Percentiles rank a stretch among this genome's conserved stretches.
Conservation (phyloP, 2,113 vertebrate species). For the Engraulis encrasicolus region DNA sequence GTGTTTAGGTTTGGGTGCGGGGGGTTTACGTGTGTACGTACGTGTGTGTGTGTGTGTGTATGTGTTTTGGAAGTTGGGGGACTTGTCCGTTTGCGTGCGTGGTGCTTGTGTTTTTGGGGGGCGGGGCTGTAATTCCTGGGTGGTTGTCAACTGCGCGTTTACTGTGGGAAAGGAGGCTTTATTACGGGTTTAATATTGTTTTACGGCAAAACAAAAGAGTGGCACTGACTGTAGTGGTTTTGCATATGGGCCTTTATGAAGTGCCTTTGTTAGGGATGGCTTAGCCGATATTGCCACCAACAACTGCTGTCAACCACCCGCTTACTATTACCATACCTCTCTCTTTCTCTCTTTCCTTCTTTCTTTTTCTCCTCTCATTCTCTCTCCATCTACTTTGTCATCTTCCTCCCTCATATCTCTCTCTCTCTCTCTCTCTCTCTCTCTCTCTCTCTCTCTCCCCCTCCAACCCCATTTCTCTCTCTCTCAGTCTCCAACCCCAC, state of each 20-base stretch:
- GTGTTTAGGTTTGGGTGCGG: too few relatives aligned
- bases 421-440: neutral
- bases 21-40: too few relatives aligned
- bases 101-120: neutral
- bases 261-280: constrained; percentile 57
- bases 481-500: too few relatives aligned
- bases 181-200: constrained; percentile 62
- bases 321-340: neutral
- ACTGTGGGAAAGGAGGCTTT: constrained; percentile 64
- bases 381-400: constrained; percentile 16
- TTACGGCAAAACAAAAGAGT: constrained; percentile 59
- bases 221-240: constrained; percentile 57
- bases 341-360: neutral
- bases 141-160: constrained; percentile 59
- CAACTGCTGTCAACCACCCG: constrained; percentile 46
- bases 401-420: constrained; percentile 11
- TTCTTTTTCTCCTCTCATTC: neutral
- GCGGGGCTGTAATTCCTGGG: constrained; percentile 43
- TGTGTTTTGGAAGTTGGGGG: too few relatives aligned
- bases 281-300: constrained; percentile 57
- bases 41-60: too few relatives aligned
- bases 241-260: constrained; percentile 56
- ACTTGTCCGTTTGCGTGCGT: too few relatives aligned
- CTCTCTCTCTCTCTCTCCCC: neutral
- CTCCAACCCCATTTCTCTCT: neutral